Base-by-base conservation (phyloP, 2,888 invertebrate genomes). In the Platycnemis pennipes region DNA sequence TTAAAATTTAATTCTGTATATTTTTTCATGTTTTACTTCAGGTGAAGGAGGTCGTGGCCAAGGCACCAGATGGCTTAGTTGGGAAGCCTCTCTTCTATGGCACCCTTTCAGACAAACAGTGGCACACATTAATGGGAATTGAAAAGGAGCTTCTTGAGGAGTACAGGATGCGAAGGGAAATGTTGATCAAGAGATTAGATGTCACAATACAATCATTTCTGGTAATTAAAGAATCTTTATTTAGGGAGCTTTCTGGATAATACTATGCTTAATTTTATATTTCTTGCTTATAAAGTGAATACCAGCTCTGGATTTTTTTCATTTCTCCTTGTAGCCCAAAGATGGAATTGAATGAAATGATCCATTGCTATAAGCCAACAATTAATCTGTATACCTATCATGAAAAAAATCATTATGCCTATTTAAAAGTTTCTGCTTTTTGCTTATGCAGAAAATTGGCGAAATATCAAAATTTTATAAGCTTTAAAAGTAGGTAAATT, bases 201-300 rank as follows among this genome's bases (percentile, higher is more conserved):
- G 99, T 99, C 94, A 99, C 99, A 0, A 98, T 99, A 95, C 99
- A 99, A 96, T 99, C 99, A 94, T 99, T 99, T 96, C 98, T 99
- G 97, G 99, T 98, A 96, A 95, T 31, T 37, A 31, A 42, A 42
- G 8, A 13, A 44, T 77, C 42, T 0, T n/a, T 94, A 63, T 16
- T n/a, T 45, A 45, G 11, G n/a, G n/a, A 53, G 53, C 19, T 53
- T 11, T 53, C 53, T 46, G 86, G 53, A 94, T 2, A 56, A 26
- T 16, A 56, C 13, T 22, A 87, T 94, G 63, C 37, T 86, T 63
- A 56, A 31, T 37, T 85, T 46, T 69, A 42, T n/a, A 94, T 88
- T 85, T 42, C 87, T 46, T 77, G 3, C 37, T n/a, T 11, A 44
- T n/a, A 37, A 42, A 13, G n/a, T n/a, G n/a, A n/a, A n/a, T n/a